Evolutionary conservation across 2,797 vertebrate species (phyloP).

Genomic region (Borostomias antarcticus): DNA sequence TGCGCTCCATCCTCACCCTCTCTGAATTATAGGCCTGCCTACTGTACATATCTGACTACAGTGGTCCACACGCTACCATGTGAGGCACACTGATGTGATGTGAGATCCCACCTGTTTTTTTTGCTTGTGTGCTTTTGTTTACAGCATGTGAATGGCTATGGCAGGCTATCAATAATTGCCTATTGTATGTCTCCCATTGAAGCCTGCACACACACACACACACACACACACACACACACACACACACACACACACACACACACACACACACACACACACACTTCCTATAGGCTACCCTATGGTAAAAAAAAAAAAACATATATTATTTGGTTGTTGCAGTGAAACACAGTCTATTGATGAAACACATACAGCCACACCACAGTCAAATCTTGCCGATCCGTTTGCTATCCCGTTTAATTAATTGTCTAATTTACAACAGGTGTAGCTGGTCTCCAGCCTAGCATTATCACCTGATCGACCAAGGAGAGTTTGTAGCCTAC

Average conservation of each 20-base stretch:
- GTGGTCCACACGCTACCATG: neutral
- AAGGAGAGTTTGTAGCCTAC: too few species aligned
- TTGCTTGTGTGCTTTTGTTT: too few species aligned
- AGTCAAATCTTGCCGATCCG: neutral
- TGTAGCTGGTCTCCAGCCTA: constrained; percentile 48
- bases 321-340: neutral
- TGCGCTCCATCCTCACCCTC: too few species aligned
- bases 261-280: constrained; percentile 18
- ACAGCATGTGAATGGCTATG: too few species aligned
- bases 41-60: too few species aligned
- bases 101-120: too few species aligned
- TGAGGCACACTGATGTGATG: too few species aligned
- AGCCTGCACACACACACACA: neutral
- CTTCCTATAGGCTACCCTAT: neutral
- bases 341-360: neutral
- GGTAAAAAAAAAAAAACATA: too few species aligned
- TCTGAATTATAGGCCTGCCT: too few species aligned
- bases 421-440: constrained; percentile 76
- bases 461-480: too few species aligned
- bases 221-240: constrained; percentile 10
- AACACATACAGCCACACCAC: neutral
- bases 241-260: constrained; percentile 30
- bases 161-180: too few species aligned
- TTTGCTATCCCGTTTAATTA: neutral
- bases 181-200: neutral